Conservation (phyloP, 2,797 vertebrate genomes). For the Falco berigora region DNA sequence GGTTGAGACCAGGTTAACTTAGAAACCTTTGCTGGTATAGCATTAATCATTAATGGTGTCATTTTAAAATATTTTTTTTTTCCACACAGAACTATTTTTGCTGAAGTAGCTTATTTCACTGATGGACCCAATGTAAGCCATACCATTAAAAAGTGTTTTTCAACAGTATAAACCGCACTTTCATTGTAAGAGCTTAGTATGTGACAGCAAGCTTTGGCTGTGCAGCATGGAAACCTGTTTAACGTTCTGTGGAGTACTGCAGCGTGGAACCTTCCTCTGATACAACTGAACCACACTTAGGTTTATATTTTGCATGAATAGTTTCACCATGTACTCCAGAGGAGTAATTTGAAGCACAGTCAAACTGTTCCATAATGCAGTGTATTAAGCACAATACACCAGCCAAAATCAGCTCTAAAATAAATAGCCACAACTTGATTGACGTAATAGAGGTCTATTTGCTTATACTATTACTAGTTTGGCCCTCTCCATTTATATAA, state of each 20-base stretch:
- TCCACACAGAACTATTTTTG: background rate
- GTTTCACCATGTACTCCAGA: background rate
- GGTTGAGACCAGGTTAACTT: background rate
- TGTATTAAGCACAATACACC: background rate
- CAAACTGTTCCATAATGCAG: background rate
- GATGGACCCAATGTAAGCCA: background rate
- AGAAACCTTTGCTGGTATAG: background rate
- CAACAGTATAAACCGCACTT: background rate
- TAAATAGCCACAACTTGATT: constrained; percentile 30
- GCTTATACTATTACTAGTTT: background rate
- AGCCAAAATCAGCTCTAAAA: constrained; percentile 37
- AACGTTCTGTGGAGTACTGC: background rate
- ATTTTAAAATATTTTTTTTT: background rate
- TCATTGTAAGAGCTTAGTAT: background rate
- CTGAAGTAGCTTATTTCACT: background rate
- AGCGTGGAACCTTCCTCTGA: background rate
- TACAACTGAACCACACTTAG: background rate
- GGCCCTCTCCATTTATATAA: constrained; percentile 6
- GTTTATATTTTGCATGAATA: background rate
- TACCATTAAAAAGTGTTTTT: background rate
- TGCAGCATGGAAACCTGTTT: background rate
- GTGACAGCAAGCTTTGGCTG: background rate
- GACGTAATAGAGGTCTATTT: constrained; percentile 11
- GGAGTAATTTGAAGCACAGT: background rate
- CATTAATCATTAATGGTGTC: background rate